phyloP scores from a whole-genome alignment of 2,888 invertebrate species.

The Parnassius apollo region DNA sequence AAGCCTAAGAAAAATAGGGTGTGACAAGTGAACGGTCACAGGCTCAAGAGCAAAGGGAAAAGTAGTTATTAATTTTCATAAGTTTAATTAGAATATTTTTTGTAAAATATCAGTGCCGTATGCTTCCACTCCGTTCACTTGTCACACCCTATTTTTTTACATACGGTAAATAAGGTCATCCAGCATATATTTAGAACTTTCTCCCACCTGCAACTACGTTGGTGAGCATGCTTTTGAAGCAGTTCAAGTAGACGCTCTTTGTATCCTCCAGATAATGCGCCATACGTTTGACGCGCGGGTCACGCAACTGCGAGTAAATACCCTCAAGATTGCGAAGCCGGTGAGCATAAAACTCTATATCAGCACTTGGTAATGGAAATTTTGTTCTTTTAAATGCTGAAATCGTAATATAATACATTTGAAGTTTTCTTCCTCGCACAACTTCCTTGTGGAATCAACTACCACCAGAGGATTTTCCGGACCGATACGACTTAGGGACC shows the following conservation, averaged over 20 bases:
- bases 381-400: conserved; percentile 83
- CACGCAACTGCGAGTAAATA: conserved; percentile 92
- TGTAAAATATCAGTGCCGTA: background rate
- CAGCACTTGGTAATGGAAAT: conserved; percentile 86
- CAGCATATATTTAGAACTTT: background rate
- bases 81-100: too few relatives aligned
- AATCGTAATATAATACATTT: background rate
- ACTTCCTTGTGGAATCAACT: too few relatives aligned
- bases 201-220: conserved; percentile 86
- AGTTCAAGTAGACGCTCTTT: conserved; percentile 88
- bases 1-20: too few relatives aligned
- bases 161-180: too few relatives aligned
- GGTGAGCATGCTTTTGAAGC: conserved; percentile 89
- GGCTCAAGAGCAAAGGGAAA: too few relatives aligned
- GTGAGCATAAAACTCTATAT: conserved; percentile 90
- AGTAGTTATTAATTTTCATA: too few relatives aligned
- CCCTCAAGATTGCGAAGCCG: conserved; percentile 91
- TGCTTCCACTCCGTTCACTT: too few relatives aligned
- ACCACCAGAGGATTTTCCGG: too few relatives aligned
- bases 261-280: conserved; percentile 89
- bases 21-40: too few relatives aligned
- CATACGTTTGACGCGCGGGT: conserved; percentile 91
- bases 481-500: too few relatives aligned
- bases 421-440: too few relatives aligned
- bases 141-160: too few relatives aligned